phyloP scores from a whole-genome alignment of 1,140 invertebrate genomes.

The Eulimnadia texana region DNA sequence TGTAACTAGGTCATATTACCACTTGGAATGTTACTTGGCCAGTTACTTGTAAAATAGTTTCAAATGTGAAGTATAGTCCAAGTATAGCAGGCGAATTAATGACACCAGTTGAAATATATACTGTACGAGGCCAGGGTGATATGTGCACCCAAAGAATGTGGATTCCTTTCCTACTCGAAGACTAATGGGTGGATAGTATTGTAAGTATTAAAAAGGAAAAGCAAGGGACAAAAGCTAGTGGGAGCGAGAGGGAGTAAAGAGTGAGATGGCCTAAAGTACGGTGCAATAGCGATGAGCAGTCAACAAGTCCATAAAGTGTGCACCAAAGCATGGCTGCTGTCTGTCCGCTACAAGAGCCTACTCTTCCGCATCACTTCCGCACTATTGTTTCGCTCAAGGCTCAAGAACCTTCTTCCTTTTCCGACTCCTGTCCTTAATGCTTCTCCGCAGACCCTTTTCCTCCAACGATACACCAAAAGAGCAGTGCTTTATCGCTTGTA shows the following conservation, averaged over 20 bases:
- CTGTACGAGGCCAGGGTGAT: too few species aligned
- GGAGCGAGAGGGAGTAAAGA: neutral
- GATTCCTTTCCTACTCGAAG: neutral
- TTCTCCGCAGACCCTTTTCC: constrained; percentile 2
- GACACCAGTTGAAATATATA: too few species aligned
- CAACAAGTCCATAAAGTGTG: neutral
- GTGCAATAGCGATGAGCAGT: neutral
- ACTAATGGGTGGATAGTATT: neutral
- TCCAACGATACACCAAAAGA: neutral
- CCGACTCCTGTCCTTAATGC: neutral
- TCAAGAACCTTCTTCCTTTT: neutral
- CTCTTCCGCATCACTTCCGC: neutral
- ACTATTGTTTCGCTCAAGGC: neutral
- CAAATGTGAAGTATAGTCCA: too few species aligned
- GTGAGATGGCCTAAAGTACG: neutral
- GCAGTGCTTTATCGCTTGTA: neutral
- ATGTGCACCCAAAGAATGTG: too few species aligned
- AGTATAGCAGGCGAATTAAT: too few species aligned
- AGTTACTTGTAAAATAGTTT: too few species aligned
- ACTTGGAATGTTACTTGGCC: too few species aligned
- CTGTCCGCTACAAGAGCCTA: neutral
- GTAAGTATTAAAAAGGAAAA: too few species aligned
- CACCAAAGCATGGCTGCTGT: neutral
- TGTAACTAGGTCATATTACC: too few species aligned
- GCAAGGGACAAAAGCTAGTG: too few species aligned